These are phyloP conservation scores for Macaca fascicularis DNA, from an alignment of 2,113 vertebrate species.

Conservation along the genomic window DNA sequence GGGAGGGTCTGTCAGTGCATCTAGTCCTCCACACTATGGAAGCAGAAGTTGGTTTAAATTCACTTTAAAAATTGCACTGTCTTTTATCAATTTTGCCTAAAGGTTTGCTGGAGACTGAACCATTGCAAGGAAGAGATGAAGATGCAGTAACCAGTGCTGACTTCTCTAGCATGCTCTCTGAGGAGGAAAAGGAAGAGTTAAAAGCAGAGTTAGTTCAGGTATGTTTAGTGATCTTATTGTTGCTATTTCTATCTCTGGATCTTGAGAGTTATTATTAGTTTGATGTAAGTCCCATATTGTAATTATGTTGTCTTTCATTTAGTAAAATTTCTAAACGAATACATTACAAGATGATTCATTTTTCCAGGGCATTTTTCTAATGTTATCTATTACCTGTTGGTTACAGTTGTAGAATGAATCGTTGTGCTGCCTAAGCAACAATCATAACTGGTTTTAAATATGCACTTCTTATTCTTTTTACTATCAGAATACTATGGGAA, in stretches of 20 bases:
- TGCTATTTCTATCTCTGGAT: slow-evolving; percentile 12
- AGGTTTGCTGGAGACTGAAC: slow-evolving; percentile 93
- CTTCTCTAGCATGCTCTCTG: slow-evolving; percentile 88
- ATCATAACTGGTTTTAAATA: not conserved
- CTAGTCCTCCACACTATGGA: not conserved
- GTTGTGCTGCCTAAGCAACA: not conserved
- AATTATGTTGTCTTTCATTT: slow-evolving; percentile 14
- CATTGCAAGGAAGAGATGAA: slow-evolving; percentile 90
- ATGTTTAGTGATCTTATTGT: slow-evolving; percentile 60
- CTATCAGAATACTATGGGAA: not conserved
- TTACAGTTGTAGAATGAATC: slow-evolving; percentile 17
- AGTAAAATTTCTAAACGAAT: slow-evolving; percentile 45
- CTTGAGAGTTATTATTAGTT: not conserved
- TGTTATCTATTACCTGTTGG: not conserved
- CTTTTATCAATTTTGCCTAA: slow-evolving; percentile 61
- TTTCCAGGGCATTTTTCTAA: slow-evolving; percentile 12
- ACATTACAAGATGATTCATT: slow-evolving; percentile 31
- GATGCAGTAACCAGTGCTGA: slow-evolving; percentile 89
- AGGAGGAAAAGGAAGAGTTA: slow-evolving; percentile 95
- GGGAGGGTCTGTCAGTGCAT: not conserved
- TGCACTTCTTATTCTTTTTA: not conserved
- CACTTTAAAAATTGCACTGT: slow-evolving; percentile 25
- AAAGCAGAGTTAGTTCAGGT: slow-evolving; percentile 93
- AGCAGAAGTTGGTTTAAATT: not conserved
- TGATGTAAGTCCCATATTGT: not conserved